Conservation (phyloP, 2,888 invertebrate genomes). For the Pristionchus arcanus region DNA sequence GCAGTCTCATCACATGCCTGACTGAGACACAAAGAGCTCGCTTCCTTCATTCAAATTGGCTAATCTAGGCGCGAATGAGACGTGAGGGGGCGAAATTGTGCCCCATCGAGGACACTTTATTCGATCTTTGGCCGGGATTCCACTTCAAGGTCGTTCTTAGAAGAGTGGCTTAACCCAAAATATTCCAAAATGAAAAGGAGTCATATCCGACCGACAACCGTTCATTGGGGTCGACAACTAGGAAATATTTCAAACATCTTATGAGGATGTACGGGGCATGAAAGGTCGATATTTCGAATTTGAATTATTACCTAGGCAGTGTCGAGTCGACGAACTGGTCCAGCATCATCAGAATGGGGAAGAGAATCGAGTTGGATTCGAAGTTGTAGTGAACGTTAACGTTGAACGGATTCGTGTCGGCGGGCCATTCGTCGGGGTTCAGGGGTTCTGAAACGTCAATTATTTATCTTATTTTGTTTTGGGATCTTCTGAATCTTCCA, state of each 20-base stretch:
- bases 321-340: conserved; percentile 35
- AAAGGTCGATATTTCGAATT: neutral
- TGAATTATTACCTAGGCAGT: conserved; percentile 19
- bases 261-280: too few species aligned
- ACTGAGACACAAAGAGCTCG: neutral
- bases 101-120: neutral
- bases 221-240: too few species aligned
- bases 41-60: conserved; percentile 26
- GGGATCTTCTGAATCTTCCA: too few species aligned
- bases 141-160: too few species aligned
- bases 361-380: conserved; percentile 49
- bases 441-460: neutral
- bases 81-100: conserved; percentile 24
- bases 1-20: neutral
- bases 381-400: conserved; percentile 53
- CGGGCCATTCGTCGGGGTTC: conserved; percentile 47
- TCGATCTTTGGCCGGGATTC: too few species aligned
- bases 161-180: too few species aligned
- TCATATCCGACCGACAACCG: too few species aligned
- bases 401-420: conserved; percentile 51
- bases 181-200: too few species aligned
- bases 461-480: too few species aligned
- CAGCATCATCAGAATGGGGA: conserved; percentile 36
- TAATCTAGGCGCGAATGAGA: conserved; percentile 3
- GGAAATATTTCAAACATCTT: too few species aligned